phyloP scores from a whole-genome alignment of 2,113 vertebrate species.

The Prietella phreatophila region DNA sequence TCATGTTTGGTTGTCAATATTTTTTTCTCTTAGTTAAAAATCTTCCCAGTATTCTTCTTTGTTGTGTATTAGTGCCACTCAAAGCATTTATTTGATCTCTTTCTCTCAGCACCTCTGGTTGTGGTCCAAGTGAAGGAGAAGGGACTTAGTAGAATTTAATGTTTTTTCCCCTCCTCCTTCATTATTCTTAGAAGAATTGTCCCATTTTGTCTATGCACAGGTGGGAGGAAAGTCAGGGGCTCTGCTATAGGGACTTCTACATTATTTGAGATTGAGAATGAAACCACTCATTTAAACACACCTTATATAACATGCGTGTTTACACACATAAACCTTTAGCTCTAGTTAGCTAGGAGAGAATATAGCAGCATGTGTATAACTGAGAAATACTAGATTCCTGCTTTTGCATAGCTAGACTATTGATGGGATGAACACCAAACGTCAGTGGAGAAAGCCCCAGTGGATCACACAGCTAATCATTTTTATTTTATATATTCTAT shows the following conservation, averaged over 20 bases:
- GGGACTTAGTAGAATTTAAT: background rate
- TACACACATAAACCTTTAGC: background rate
- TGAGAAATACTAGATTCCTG: background rate
- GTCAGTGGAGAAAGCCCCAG: background rate
- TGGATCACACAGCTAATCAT: background rate
- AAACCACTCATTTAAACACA: background rate
- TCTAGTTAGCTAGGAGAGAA: background rate
- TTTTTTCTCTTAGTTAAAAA: background rate
- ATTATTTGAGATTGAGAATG: background rate
- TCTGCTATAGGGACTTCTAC: background rate
- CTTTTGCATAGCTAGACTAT: background rate
- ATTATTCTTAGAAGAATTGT: conserved; percentile 6
- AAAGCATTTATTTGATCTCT: background rate
- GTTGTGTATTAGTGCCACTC: background rate
- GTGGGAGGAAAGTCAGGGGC: background rate
- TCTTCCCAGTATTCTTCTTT: background rate
- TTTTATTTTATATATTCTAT: background rate
- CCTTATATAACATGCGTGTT: background rate
- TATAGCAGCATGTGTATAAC: background rate
- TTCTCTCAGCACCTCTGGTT: background rate
- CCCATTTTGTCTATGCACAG: background rate
- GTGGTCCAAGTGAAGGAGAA: background rate
- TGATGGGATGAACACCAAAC: background rate
- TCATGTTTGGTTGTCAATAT: background rate
- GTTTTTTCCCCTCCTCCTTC: background rate